Conservation (phyloP, 2,113 vertebrate species). For the Chaetorhynchus papuensis region DNA sequence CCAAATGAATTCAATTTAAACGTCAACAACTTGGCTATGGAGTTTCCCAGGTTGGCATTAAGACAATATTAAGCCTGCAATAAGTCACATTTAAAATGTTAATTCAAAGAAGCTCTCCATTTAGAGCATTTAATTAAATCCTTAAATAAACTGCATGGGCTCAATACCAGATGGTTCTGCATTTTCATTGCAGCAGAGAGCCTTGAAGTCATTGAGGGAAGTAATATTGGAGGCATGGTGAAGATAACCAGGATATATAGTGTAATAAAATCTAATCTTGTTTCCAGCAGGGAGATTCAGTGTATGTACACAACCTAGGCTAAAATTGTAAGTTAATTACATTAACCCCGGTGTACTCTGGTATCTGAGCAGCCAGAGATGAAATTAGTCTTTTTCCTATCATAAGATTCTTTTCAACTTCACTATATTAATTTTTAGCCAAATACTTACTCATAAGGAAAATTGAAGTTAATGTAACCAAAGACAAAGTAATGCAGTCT, state of each 20-base stretch:
- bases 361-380: constrained; percentile 75
- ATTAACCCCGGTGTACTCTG: constrained; percentile 75
- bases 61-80: constrained; percentile 82
- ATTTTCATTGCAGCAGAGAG: constrained; percentile 65
- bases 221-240: constrained; percentile 73
- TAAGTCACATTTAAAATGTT: constrained; percentile 89
- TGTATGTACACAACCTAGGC: constrained; percentile 79
- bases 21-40: constrained; percentile 77
- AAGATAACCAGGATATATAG: constrained; percentile 80
- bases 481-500: constrained; percentile 75
- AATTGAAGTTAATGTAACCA: constrained; percentile 80
- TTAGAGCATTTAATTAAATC: constrained; percentile 87
- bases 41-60: constrained; percentile 81
- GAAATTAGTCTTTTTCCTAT: constrained; percentile 78
- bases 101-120: constrained; percentile 81
- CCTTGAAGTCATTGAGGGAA: constrained; percentile 71
- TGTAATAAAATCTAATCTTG: constrained; percentile 80
- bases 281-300: constrained; percentile 77
- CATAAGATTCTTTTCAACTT: constrained; percentile 77
- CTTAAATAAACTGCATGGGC: constrained; percentile 85
- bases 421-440: constrained; percentile 83
- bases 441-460: constrained; percentile 81
- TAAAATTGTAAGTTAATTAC: constrained; percentile 80
- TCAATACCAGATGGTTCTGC: constrained; percentile 79
- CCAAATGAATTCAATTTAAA: constrained; percentile 82